Conservation (phyloP, 1,140 invertebrate genomes). For the Potamilus streckersoni region DNA sequence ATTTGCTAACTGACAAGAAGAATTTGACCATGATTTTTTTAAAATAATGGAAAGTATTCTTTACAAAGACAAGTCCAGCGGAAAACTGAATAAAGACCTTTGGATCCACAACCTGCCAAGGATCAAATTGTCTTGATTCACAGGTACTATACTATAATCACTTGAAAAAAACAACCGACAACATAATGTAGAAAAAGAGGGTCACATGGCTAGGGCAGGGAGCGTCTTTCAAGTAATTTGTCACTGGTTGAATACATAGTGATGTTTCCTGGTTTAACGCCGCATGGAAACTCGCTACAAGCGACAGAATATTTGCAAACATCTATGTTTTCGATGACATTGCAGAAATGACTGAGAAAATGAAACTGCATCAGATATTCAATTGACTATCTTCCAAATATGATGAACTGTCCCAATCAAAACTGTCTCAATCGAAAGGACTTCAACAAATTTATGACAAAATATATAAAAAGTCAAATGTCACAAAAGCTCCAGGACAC, state of each 20-base stretch:
- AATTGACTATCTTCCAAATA: no score
- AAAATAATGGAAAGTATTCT: slow-evolving; percentile 11
- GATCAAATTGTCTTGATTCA: slow-evolving; percentile 26
- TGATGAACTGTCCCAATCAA: background rate
- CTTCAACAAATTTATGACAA: no score
- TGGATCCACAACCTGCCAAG: slow-evolving; percentile 30
- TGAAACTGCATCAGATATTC: no score
- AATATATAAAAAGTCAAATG: no score
- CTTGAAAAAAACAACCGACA: slow-evolving; percentile 14
- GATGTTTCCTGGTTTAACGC: slow-evolving; percentile 13
- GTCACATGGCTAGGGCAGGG: slow-evolving; percentile 27
- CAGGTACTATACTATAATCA: slow-evolving; percentile 36
- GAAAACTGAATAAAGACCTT: slow-evolving; percentile 18
- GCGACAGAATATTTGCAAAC: slow-evolving; percentile 23
- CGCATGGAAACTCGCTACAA: slow-evolving; percentile 30
- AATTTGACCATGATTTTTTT: slow-evolving; percentile 1
- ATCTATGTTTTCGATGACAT: background rate
- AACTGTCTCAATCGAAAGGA: no score
- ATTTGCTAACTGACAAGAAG: no score
- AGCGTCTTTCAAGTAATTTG: slow-evolving; percentile 12
- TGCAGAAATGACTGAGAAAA: no score
- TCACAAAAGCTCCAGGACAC: no score
- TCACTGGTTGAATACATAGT: slow-evolving; percentile 35
- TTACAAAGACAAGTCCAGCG: slow-evolving; percentile 4
- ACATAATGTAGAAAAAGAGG: slow-evolving; percentile 26